Conservation (phyloP, 2,888 invertebrate species). For the Synergus gifuensis region DNA sequence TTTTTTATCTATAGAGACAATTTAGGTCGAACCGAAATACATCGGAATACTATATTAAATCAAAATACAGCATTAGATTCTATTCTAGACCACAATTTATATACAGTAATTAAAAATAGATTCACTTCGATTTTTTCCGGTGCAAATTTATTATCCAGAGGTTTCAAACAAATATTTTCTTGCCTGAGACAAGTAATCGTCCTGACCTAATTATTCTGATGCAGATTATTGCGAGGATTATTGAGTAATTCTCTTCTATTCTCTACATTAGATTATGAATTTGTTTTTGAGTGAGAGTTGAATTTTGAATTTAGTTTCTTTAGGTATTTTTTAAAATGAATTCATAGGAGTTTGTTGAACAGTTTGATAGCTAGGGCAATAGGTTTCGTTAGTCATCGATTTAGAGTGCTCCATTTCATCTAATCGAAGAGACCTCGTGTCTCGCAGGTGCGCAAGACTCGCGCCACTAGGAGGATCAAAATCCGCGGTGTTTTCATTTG, state of each 20-base stretch:
- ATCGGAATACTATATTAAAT: background rate
- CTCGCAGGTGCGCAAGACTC: conserved; percentile 35
- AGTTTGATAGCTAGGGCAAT: background rate
- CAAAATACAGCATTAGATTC: background rate
- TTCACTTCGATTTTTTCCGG: background rate
- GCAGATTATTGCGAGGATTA: background rate
- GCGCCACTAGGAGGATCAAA: background rate
- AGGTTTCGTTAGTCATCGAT: conserved; percentile 26
- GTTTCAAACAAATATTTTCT: background rate
- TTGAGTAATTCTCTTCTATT: background rate
- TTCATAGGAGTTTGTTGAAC: background rate
- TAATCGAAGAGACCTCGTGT: conserved; percentile 42
- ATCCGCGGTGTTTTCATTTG: background rate
- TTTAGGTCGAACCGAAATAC: background rate
- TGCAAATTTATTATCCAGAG: background rate
- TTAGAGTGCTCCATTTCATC: conserved; percentile 34
- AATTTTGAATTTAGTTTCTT: background rate
- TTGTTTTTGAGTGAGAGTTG: background rate
- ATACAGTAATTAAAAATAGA: background rate
- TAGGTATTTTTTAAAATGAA: background rate
- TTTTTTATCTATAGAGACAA: too few species aligned
- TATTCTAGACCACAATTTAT: background rate
- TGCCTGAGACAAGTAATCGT: background rate
- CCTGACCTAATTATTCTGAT: background rate
- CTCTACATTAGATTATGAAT: background rate